Evolutionary conservation across 2,113 vertebrate genomes (phyloP), one percentile per base, ranked within the genome.

Genomic region (Euleptes europaea): DNA sequence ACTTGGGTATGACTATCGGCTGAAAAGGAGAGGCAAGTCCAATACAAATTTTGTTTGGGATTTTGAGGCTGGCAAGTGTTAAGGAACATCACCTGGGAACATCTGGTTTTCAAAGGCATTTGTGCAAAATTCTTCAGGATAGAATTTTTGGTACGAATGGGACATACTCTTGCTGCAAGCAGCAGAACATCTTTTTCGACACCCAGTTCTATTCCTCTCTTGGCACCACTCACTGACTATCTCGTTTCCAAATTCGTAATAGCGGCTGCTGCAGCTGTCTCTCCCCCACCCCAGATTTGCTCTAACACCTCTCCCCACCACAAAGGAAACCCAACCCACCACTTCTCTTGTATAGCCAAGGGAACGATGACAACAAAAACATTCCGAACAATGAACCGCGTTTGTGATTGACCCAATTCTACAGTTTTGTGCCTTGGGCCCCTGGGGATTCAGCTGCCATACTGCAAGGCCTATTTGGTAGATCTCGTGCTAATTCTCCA

Each of bases 381-480:
- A 60, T 60, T 40, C 31, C 60, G 73, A 83, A 84, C 73, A 87
- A 90, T 87, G 65, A 90, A 33, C 78, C 17, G 65, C 23, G 21
- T 73, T 87, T 74, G 82, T 75, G 21, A 81, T n/a, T 35, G 78
- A 90, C 47, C 73, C 33, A 26, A 31, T 84, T 86, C 86, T 85
- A 38, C 63, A 78, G 5, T 2, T 87, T 80, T 80, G 73, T 76
- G 85, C 0, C 1, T 35, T 5, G 40, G 19, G 21, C 3, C 78
- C 75, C 63, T 54, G 70, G 67, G 88, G 79, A 87, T 92, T 91
- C 88, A 90, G 91, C 93, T 90, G 93, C 93, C 93, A 60, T 3
- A 2, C 42, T 5, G 74, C 42, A 81, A 76, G 84, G 82, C 77
- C 67, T 88, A 54, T n/a, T 78, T 3, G 3, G 85, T 78, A 87